Evolutionary conservation across 2,113 vertebrate genomes (phyloP).

Genomic region (Anguilla rostrata): DNA sequence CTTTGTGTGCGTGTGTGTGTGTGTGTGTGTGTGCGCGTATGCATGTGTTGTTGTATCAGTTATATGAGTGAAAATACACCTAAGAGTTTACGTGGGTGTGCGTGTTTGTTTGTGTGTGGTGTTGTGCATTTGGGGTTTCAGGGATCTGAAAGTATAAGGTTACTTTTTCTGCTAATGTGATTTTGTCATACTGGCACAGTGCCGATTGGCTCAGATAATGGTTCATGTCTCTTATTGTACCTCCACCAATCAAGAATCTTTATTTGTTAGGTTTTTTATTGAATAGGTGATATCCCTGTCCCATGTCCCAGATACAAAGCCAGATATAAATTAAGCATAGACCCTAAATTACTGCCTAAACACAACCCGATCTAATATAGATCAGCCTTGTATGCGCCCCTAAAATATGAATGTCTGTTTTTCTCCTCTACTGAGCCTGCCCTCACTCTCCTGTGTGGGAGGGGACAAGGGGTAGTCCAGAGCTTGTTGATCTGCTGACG

Average conservation of each 20-base stretch:
- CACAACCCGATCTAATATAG: background rate
- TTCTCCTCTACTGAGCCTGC: background rate
- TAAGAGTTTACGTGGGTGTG: too few relatives aligned
- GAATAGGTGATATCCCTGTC: background rate
- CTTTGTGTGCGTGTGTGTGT: background rate
- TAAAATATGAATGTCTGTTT: background rate
- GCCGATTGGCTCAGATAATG: background rate
- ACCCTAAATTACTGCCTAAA: background rate
- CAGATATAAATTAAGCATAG: background rate
- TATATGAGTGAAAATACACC: background rate
- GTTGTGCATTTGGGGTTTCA: background rate
- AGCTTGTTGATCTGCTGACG: background rate
- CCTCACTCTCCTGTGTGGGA: background rate
- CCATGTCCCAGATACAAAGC: background rate
- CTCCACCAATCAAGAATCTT: background rate
- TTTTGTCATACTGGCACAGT: background rate
- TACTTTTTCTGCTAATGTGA: background rate
- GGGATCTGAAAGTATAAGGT: background rate
- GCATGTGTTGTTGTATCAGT: background rate
- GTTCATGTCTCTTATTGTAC: background rate
- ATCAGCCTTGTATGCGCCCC: background rate
- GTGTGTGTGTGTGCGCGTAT: constrained; percentile 16
- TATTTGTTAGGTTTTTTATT: background rate
- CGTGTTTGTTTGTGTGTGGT: too few relatives aligned
- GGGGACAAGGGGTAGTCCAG: background rate